Evolutionary conservation across 2,888 invertebrate species (phyloP).

Genomic region (Harmothoe impar): DNA sequence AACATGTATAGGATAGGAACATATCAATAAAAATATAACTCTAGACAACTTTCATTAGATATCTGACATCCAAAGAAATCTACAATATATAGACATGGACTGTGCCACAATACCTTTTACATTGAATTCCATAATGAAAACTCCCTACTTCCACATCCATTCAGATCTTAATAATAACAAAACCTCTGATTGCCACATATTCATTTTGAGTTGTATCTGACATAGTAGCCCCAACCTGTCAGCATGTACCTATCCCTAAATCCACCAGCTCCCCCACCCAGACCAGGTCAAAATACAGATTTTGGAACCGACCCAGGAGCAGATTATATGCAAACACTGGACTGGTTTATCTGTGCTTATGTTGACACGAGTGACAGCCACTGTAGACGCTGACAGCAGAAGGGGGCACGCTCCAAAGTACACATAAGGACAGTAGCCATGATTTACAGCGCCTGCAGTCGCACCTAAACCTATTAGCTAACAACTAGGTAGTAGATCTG

Average conservation of each 20-base stretch:
- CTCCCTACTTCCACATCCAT: too few species aligned
- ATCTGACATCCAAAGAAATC: too few species aligned
- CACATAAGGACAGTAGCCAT: not conserved
- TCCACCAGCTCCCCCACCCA: not conserved
- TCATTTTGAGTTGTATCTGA: not conserved
- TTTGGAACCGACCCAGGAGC: not conserved
- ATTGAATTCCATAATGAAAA: too few species aligned
- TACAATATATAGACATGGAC: too few species aligned
- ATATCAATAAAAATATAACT: too few species aligned
- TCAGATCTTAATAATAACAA: too few species aligned
- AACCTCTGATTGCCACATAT: too few species aligned
- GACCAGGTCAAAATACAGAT: not conserved
- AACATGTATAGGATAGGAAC: too few species aligned
- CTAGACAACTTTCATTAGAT: too few species aligned
- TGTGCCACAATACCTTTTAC: too few species aligned
- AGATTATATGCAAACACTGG: slow-evolving; percentile 22
- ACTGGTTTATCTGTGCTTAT: not conserved
- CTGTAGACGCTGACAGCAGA: not conserved
- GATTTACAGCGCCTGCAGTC: not conserved
- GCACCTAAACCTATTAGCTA: slow-evolving; percentile 20
- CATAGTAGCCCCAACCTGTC: slow-evolving; percentile 8
- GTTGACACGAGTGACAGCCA: slow-evolving; percentile 26
- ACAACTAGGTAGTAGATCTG: not conserved
- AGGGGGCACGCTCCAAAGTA: not conserved
- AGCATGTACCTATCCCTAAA: not conserved